Evolutionary conservation across 1,140 invertebrate species (phyloP), one percentile per base, ranked within the genome.

Genomic region (Acyrthosiphon pisum): DNA sequence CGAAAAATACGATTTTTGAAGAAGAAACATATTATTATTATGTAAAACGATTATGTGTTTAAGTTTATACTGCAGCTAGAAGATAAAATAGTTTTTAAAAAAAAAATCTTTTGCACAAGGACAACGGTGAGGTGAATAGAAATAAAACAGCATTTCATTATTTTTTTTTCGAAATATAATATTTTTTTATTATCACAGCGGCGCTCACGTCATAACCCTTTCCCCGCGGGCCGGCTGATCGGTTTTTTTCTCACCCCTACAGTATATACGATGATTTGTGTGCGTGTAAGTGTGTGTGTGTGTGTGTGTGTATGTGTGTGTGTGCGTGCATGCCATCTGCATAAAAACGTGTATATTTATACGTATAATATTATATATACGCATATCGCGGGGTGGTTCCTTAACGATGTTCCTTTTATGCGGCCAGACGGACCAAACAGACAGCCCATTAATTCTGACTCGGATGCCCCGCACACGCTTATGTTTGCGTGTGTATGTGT

Each of bases 401-500:
- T 91, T 91, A 91, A 91, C 90, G 90, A 91, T 81, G 90, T 81
- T 91, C 53, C 60, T 91, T 91, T 91, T 91, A 90, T 90, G 56
- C 89, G 89, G n/a, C 87, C 89, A 41, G 90, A 91, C 90, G 90
- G 68, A 91, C 87, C 87, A 50, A 88, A 88, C 90, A 91, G 90
- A 91, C 90, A 91, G 90, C 90, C 90, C 90, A 91, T 91, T 91
- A 91, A 91, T 91, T 91, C 60, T 91, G 90, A 91, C 90, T 91
- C 90, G 90, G 44, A 91, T 91, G 56, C 35, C 44, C 56, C 35
- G 14, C 41, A 81, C 35, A 89, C 46, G 50, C 3, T n/a, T 56
- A 22, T 56, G 50, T 35, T 11, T n/a, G 11, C 56, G 50, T 68
- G 26, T 60, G 23, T 60, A 30, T 68, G 4, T n/a, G 30, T 68